A percentile compares a stretch with the other conserved stretches of the same genome.
These are phyloP conservation scores for Macaria notata DNA, from an alignment of 2,888 invertebrate species.

Conservation along the genomic window DNA sequence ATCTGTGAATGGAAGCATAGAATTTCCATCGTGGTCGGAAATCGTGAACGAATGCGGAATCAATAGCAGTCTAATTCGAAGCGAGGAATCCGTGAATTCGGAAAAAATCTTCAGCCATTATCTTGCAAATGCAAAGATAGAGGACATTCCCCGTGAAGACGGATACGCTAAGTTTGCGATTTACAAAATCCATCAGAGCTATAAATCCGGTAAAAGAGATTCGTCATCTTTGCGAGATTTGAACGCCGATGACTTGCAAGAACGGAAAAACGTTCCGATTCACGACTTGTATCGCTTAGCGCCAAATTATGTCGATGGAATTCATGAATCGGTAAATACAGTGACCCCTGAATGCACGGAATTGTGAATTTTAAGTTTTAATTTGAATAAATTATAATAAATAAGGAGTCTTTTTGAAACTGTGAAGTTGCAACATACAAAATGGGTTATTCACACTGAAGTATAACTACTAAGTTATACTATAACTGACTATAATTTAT, in stretches of 20 bases:
- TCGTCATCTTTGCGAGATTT: slow-evolving; percentile 69
- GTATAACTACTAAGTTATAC: background rate
- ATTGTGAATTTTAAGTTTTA: slow-evolving; percentile 17
- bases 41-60: slow-evolving; percentile 55
- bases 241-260: slow-evolving; percentile 37
- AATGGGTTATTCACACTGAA: too few relatives aligned
- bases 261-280: slow-evolving; percentile 36
- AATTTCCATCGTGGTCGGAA: slow-evolving; percentile 61
- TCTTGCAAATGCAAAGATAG: slow-evolving; percentile 43
- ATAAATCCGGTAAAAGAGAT: slow-evolving; percentile 56
- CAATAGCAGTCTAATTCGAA: slow-evolving; percentile 45
- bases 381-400: slow-evolving; percentile 14
- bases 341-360: slow-evolving; percentile 35
- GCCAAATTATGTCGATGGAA: slow-evolving; percentile 46
- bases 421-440: too few relatives aligned
- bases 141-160: slow-evolving; percentile 44
- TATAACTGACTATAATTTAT: too few relatives aligned
- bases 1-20: slow-evolving; percentile 35
- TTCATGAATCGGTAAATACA: slow-evolving; percentile 58
- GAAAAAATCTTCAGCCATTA: slow-evolving; percentile 61
- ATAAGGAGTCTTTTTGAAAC: background rate
- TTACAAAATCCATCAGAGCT: slow-evolving; percentile 62
- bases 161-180: slow-evolving; percentile 66
- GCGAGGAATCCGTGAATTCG: slow-evolving; percentile 40
- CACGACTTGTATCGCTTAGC: slow-evolving; percentile 61